Evolutionary conservation across 2,113 vertebrate species (phyloP).

Genomic region (Acrocephalus kingi): DNA sequence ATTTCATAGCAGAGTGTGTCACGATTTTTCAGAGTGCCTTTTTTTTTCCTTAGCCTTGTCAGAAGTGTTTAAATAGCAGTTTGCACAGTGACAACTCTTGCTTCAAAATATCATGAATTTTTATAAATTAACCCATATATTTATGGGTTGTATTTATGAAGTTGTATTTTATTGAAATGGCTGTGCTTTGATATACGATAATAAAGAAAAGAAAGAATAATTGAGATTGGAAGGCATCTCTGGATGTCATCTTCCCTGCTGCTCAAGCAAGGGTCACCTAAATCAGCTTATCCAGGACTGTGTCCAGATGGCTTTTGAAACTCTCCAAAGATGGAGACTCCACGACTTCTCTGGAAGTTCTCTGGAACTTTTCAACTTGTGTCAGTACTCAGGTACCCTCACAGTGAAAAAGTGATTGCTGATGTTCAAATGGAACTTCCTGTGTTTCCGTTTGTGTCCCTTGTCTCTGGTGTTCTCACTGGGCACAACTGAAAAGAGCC

Average conservation of each 20-base stretch:
- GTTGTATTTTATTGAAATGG: not conserved
- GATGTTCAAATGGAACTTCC: not conserved
- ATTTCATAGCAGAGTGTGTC: conserved; percentile 4
- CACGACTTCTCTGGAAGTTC: not conserved
- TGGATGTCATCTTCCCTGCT: not conserved
- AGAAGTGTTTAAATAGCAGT: conserved; percentile 8
- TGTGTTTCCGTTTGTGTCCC: not conserved
- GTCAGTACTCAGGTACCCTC: not conserved
- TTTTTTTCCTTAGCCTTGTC: not conserved
- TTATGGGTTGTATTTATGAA: not conserved
- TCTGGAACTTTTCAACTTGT: not conserved
- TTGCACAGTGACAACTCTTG: not conserved
- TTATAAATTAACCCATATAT: not conserved
- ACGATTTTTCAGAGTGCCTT: not conserved
- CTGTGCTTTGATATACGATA: not conserved
- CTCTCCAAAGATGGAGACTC: not conserved
- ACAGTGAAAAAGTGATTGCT: not conserved
- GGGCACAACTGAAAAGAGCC: not conserved
- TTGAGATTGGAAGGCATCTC: not conserved
- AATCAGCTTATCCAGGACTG: not conserved
- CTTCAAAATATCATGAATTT: not conserved
- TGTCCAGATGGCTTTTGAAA: not conserved
- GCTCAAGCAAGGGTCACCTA: not conserved
- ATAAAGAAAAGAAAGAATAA: not conserved
- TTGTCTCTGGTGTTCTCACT: not conserved